Evolutionary conservation across 2,797 vertebrate species (phyloP).

Genomic region (Ctenopoma kingsleyae): DNA sequence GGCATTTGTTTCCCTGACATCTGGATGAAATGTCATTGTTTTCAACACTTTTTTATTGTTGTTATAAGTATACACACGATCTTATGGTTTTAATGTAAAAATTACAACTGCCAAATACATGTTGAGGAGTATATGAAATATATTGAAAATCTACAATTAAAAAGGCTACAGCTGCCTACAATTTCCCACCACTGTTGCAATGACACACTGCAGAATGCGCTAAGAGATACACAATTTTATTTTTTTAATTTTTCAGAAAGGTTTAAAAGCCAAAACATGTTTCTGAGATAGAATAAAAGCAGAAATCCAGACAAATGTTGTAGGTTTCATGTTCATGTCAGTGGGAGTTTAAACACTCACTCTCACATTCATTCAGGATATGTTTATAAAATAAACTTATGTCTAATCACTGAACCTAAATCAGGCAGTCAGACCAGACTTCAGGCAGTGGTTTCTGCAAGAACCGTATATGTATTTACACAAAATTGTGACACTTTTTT

Average conservation of each 20-base stretch:
- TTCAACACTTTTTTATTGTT: too few relatives aligned
- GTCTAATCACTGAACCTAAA: not conserved
- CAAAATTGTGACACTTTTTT: not conserved
- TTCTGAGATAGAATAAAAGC: slow-evolving; percentile 15
- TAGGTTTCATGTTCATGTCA: not conserved
- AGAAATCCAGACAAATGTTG: slow-evolving; percentile 11
- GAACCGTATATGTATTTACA: slow-evolving; percentile 12
- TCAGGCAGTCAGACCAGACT: too few relatives aligned
- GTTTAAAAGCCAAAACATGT: slow-evolving; percentile 23
- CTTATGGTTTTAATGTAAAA: too few relatives aligned
- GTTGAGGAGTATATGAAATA: too few relatives aligned
- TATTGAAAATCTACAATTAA: too few relatives aligned
- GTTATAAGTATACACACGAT: too few relatives aligned
- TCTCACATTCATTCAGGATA: not conserved
- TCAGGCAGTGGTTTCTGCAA: not conserved
- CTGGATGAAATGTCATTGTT: too few relatives aligned
- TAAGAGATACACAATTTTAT: not conserved
- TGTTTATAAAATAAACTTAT: slow-evolving; percentile 10
- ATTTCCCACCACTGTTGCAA: not conserved
- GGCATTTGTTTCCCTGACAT: too few relatives aligned
- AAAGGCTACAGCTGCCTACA: too few relatives aligned
- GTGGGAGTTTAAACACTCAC: not conserved
- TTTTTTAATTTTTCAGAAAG: slow-evolving; percentile 28
- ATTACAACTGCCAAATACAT: too few relatives aligned
- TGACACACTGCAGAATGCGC: not conserved